Evolutionary conservation across 2,888 invertebrate species (phyloP), one percentile per base, ranked within the genome.

Genomic region (Caenorhabditis afra): DNA sequence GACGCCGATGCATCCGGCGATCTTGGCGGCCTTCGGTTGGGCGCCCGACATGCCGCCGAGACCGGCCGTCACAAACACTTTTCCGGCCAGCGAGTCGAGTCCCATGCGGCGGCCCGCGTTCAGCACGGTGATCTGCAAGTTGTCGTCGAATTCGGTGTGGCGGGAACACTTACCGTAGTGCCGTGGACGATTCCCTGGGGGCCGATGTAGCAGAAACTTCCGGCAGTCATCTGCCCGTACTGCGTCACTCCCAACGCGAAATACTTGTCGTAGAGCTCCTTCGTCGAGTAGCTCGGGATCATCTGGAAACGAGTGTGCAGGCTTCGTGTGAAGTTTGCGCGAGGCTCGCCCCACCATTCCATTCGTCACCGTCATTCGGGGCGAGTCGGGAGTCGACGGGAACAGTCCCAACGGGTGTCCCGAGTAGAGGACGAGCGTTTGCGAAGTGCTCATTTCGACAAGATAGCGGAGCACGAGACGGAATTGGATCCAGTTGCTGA

Each of bases 171-270:
- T 89, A 93, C 93, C 74, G 93, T 93, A 4, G 93, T 93, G 29
- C 93, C 93, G 86, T 93, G 93, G 12, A 93, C 93, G 77, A 93
- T 93, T 18, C 93, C 93, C 87, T 93, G 93, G 10, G 93, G 93
- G 7, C 93, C 93, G 82, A 93, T 93, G 89, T 93, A 93, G 82
- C 93, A 93, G 86, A 91, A 93, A 83, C 83, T 83, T 14, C 93
- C 93, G 8, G 93, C 93, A 5, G 93, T 93, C 93, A 93, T 93
- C 88, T 93, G 93, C 0, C 93, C 93, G 88, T 93, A 93, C 91
- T 93, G 92, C 0, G 93, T 92, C 1, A 93, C 93, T 35, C 93
- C 93, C 18, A 93, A 87, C 2, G 93, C 93, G 89, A 93, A 93
- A 89, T 92, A 90, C 79, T 92, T 91, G 84, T 93, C 93, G 84